Evolutionary conservation across 2,888 invertebrate genomes (phyloP), one percentile per base, ranked within the genome.

Genomic region (Oxystoma pomonae): DNA sequence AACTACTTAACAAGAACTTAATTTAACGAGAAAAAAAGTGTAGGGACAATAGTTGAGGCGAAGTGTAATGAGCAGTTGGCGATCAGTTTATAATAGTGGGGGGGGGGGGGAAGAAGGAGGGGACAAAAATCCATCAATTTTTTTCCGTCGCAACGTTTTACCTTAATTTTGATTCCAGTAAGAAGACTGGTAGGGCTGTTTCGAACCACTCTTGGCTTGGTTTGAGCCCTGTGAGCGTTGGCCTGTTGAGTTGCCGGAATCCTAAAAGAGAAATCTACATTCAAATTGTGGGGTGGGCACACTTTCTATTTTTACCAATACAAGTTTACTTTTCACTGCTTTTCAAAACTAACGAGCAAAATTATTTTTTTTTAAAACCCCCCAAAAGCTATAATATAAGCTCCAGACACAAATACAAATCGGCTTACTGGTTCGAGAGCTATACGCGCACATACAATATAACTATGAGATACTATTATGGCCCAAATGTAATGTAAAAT

Each of bases 101-200:
- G 35, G 35, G 12, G 12, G 12, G 35, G 35, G 35, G 35, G 35
- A 35, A 12, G 35, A 12, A 35, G 12, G 12, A 12, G 35, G 35
- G 35, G 35, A 35, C 35, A 35, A 35, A 12, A 35, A 35, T 35
- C 35, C 35, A 35, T 35, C 35, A 35, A 35, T 3, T 35, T 35
- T 35, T 35, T 35, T 7, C 5, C 35, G 35, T 35, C 35, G 12
- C 35, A 35, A 12, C 12, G 12, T 35, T 35, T 35, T 35, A 35
- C 35, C 35, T 73, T 86, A 86, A 80, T 86, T 85, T 75, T 85
- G 84, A 75, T 86, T 83, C 87, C 87, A 87, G 78, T 86, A 87
- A 65, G 86, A 85, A 77, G 83, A 83, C 74, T 84, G 83, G 81
- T 87, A 88, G 68, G 81, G 78, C 67, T 86, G 86, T 81, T 88